These are phyloP conservation scores for Dimorphilus gyrociliatus DNA, from an alignment of 2,888 invertebrate species.

Conservation along the genomic window DNA sequence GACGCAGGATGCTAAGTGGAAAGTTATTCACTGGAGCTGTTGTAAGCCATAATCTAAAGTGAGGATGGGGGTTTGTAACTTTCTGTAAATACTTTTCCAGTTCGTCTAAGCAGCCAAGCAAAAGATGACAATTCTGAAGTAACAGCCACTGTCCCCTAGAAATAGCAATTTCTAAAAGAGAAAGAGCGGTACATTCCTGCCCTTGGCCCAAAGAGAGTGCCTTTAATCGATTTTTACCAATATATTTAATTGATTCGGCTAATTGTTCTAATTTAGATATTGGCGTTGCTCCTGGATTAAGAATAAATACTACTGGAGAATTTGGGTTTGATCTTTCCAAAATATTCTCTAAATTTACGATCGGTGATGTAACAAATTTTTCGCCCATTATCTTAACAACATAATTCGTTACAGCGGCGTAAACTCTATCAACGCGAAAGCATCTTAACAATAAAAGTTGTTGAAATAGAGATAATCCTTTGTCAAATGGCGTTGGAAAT, in stretches of 20 bases:
- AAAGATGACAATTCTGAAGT: conserved; percentile 9
- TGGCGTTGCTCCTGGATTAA: conserved; percentile 7
- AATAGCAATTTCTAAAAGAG: conserved; percentile 6
- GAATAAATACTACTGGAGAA: conserved; percentile 7
- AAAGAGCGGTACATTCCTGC: conserved; percentile 7
- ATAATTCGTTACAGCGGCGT: conserved; percentile 6
- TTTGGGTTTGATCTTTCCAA: conserved; percentile 3
- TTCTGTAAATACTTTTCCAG: conserved; percentile 7
- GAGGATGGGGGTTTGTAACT: conserved; percentile 7
- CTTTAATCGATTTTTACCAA: conserved; percentile 5
- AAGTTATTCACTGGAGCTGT: conserved; percentile 7
- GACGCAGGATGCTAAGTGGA: conserved; percentile 8
- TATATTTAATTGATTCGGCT: conserved; percentile 4
- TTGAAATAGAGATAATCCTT: too few species aligned
- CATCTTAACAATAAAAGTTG: conserved; percentile 2
- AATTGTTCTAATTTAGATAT: conserved; percentile 7
- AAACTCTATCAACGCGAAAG: conserved; percentile 7
- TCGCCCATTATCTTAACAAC: conserved; percentile 6
- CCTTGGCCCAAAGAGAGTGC: conserved; percentile 8
- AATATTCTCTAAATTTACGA: conserved; percentile 6
- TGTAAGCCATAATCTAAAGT: conserved; percentile 9
- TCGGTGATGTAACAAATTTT: conserved; percentile 7
- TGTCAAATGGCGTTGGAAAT: too few species aligned
- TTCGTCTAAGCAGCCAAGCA: conserved; percentile 5
- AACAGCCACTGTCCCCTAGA: conserved; percentile 8